Percentiles rank a stretch among this genome's conserved stretches.
Conservation (phyloP, 2,888 invertebrate species). For the Oligia strigilis region DNA sequence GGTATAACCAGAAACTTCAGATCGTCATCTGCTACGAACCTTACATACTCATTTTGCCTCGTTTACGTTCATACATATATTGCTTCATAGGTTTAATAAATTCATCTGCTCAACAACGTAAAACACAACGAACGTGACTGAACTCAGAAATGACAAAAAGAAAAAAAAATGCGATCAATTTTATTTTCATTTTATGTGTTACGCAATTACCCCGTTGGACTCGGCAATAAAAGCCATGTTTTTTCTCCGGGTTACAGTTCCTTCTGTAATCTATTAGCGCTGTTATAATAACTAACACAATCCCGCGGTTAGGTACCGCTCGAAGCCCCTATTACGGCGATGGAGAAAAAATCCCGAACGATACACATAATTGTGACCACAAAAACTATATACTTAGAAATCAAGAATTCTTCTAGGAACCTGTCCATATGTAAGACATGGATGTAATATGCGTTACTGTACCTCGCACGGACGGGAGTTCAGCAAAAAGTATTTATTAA, state of each 20-base stretch:
- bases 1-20: background rate
- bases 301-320: constrained; percentile 35
- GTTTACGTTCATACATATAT: background rate
- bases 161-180: background rate
- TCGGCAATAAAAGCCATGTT: background rate
- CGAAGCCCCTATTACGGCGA: constrained; percentile 32
- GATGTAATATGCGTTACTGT: constrained; percentile 55
- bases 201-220: background rate
- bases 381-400: constrained; percentile 62
- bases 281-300: constrained; percentile 34
- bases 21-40: background rate
- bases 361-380: constrained; percentile 48
- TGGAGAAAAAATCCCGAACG: constrained; percentile 48
- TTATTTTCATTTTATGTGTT: background rate
- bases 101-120: background rate
- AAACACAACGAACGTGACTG: background rate
- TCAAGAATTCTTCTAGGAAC: constrained; percentile 61
- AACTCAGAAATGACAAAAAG: background rate
- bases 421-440: constrained; percentile 57
- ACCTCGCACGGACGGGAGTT: constrained; percentile 36
- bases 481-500: constrained; percentile 51
- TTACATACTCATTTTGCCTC: background rate
- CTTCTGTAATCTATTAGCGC: constrained; percentile 14
- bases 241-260: background rate
- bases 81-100: background rate